These are phyloP conservation scores for Girardinichthys multiradiatus DNA, from an alignment of 2,113 vertebrate genomes.

Conservation along the genomic window DNA sequence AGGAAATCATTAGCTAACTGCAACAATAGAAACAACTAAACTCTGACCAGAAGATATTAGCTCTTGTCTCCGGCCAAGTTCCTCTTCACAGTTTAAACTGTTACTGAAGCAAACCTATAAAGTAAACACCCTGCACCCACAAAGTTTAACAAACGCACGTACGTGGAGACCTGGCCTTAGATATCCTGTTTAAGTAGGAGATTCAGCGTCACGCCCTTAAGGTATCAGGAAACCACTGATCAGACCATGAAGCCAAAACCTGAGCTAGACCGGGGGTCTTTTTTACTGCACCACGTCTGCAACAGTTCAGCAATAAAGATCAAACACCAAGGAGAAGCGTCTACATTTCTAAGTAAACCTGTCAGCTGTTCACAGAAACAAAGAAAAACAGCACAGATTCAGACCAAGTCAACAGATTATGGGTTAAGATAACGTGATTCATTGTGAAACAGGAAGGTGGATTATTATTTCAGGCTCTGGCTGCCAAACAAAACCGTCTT, in stretches of 20 bases:
- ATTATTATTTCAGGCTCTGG: constrained; percentile 28
- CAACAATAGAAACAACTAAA: background rate
- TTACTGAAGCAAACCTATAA: background rate
- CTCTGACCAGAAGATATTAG: background rate
- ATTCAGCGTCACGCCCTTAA: constrained; percentile 55
- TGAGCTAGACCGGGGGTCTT: background rate
- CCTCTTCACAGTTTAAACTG: constrained; percentile 1
- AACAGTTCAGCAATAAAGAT: background rate
- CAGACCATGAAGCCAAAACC: constrained; percentile 20
- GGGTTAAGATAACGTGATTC: constrained; percentile 14
- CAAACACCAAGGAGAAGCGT: background rate
- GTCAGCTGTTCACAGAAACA: background rate
- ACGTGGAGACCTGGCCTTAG: constrained; percentile 11
- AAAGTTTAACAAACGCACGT: constrained; percentile 12
- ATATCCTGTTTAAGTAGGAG: constrained; percentile 52
- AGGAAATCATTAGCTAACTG: background rate
- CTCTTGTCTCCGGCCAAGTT: background rate
- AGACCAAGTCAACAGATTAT: constrained; percentile 17
- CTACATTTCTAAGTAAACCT: background rate
- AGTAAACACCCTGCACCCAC: constrained; percentile 31
- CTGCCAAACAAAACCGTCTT: constrained; percentile 26
- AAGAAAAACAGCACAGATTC: background rate
- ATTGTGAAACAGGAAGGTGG: constrained; percentile 2
- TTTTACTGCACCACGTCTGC: background rate
- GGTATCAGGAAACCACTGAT: constrained; percentile 6